These are phyloP conservation scores for Diaphora mendica DNA, from an alignment of 2,888 invertebrate species.

Conservation along the genomic window DNA sequence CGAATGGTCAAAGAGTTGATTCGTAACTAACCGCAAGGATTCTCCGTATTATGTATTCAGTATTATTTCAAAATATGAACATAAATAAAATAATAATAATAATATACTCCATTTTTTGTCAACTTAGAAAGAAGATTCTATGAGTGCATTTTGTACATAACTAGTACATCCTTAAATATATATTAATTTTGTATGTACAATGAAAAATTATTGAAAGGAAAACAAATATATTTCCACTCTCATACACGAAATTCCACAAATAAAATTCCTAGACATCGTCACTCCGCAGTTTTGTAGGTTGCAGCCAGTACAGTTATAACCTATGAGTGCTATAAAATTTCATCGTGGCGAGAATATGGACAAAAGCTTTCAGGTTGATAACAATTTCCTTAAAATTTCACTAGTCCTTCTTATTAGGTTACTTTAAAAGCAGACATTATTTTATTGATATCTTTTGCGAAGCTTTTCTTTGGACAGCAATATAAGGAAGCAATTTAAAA, in stretches of 20 bases:
- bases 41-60: too few relatives aligned
- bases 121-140: too few relatives aligned
- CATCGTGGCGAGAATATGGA: not conserved
- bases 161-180: too few relatives aligned
- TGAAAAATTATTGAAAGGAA: too few relatives aligned
- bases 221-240: not conserved
- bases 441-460: slow-evolving; percentile 9
- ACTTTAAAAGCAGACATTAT: slow-evolving; percentile 13
- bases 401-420: not conserved
- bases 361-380: slow-evolving; percentile 16
- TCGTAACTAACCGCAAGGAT: too few relatives aligned
- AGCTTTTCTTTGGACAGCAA: not conserved
- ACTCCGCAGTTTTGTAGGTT: not conserved
- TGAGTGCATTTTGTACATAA: too few relatives aligned
- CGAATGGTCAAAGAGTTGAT: too few relatives aligned
- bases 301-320: not conserved
- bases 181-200: too few relatives aligned
- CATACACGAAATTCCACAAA: not conserved
- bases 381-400: slow-evolving; percentile 11
- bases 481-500: not conserved
- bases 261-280: not conserved
- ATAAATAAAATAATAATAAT: too few relatives aligned
- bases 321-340: slow-evolving; percentile 1
- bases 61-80: too few relatives aligned
- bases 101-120: too few relatives aligned